Base-by-base conservation (phyloP, 2,888 invertebrate genomes). In the Euplagia quadripunctaria region DNA sequence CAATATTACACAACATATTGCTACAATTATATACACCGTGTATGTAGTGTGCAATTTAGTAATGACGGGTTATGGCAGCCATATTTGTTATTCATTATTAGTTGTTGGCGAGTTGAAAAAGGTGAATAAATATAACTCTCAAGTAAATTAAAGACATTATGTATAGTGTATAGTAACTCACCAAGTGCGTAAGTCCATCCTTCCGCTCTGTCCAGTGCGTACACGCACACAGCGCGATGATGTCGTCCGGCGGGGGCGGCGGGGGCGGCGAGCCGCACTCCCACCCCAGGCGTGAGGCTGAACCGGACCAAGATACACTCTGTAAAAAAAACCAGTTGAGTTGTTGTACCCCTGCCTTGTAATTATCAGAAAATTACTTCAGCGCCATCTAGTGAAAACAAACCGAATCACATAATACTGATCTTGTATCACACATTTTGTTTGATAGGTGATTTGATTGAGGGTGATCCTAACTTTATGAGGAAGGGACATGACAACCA, bases 131-230 rank as follows among this genome's bases (percentile, higher is more conserved):
- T 31, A 31, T 31, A 31, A 31, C 2, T 31, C 31, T 31, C 31
- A 31, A 31, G 31, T 2, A 31, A 31, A 31, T 31, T 31, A 31
- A 31, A 31, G 31, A 31, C 2, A 31, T 31, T 1, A 31, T 31
- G 31, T 31, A 31, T 31, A 31, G 31, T 31, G 31, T 31, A 31
- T 31, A 31, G 31, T 31, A 1, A 31, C 31, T 31, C 31, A 98
- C 98, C 82, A 99, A 91, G 76, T 97, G 98, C 3, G 98, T 96
- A 7, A 99, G 96, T 20, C 99, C 99, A 86, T 99, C 99, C 91
- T 99, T 99, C 74, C 99, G 95, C 90, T 99, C 99, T 58, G 98
- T 98, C 99, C 99, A 99, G 88, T 98, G 98, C 46, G 98, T 98
- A 89, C 98, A 98, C 71, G 98, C 98, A 92, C 99, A 98, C 84